These are phyloP conservation scores for Arenaria interpres DNA, from an alignment of 2,113 vertebrate species.

Conservation along the genomic window DNA sequence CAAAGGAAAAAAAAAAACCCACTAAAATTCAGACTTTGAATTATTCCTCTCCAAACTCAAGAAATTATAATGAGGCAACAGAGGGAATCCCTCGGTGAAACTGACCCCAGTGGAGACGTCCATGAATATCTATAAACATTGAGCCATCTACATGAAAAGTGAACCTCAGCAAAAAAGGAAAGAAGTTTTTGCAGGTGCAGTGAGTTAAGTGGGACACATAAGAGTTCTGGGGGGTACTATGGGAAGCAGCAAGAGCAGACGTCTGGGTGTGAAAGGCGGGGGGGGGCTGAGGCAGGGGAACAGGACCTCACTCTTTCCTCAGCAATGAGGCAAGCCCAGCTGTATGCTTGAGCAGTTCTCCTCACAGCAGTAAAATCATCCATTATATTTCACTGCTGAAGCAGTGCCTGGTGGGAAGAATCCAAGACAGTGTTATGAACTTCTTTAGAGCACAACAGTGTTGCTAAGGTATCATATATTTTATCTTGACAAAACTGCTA, in stretches of 20 bases:
- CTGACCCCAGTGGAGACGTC: neutral
- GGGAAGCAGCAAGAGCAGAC: neutral
- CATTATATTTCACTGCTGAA: neutral
- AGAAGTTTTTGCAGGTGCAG: neutral
- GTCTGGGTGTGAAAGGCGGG: neutral
- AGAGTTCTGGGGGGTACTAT: neutral
- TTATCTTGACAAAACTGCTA: neutral
- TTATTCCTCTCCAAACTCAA: neutral
- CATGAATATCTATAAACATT: neutral
- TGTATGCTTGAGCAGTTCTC: neutral
- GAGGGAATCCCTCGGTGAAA: neutral
- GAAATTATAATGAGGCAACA: neutral
- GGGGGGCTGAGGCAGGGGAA: neutral
- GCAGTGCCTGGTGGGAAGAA: neutral
- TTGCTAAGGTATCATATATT: neutral
- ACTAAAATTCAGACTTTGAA: neutral
- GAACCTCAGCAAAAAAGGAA: neutral
- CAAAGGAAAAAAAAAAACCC: neutral
- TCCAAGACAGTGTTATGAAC: neutral
- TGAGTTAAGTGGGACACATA: neutral
- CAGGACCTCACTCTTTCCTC: neutral
- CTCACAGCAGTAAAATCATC: neutral
- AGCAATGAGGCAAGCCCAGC: neutral
- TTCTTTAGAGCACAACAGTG: neutral
- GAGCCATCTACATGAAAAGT: neutral